These are phyloP conservation scores for Porites rus DNA, from an alignment of 92 coral and sea anemone species.

Conservation along the genomic window DNA sequence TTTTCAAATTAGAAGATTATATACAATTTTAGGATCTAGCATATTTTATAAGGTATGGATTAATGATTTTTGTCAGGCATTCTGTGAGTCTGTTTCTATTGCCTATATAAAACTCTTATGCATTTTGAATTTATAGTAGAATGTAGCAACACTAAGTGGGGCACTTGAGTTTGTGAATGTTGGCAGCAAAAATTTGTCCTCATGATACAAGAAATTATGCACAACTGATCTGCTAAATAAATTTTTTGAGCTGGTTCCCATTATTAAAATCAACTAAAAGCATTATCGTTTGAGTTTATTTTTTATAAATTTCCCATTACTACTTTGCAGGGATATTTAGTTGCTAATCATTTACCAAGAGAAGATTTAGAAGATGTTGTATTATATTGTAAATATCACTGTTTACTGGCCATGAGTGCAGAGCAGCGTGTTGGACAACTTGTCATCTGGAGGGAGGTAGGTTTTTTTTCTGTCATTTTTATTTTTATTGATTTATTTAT, in stretches of 20 bases:
- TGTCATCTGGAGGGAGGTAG: conserved; percentile 98
- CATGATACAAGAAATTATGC: no score
- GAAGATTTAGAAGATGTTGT: conserved; percentile 90
- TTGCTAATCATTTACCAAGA: conserved; percentile 90
- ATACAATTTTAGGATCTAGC: conserved; percentile 96
- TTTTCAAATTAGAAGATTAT: conserved; percentile 94
- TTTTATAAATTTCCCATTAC: not conserved
- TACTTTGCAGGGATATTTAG: conserved; percentile 84
- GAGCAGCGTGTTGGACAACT: conserved; percentile 94
- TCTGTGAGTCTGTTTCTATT: not conserved
- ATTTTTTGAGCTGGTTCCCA: no score
- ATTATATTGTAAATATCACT: conserved; percentile 94
- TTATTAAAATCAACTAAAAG: no score
- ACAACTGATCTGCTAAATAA: no score
- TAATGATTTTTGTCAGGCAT: not conserved
- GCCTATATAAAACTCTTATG: not conserved
- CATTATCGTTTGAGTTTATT: no score
- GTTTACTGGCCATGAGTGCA: conserved; percentile 90
- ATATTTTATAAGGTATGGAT: conserved; percentile 90
- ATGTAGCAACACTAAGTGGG: no score
- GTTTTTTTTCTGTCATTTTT: not conserved
- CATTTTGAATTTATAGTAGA: no score
- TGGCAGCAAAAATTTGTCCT: no score
- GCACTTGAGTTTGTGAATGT: no score
- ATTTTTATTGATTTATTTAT: no score